Percentiles rank a stretch among this genome's conserved stretches.
phyloP scores from a whole-genome alignment of 2,113 vertebrate species.

The Seriola rivoliana region DNA sequence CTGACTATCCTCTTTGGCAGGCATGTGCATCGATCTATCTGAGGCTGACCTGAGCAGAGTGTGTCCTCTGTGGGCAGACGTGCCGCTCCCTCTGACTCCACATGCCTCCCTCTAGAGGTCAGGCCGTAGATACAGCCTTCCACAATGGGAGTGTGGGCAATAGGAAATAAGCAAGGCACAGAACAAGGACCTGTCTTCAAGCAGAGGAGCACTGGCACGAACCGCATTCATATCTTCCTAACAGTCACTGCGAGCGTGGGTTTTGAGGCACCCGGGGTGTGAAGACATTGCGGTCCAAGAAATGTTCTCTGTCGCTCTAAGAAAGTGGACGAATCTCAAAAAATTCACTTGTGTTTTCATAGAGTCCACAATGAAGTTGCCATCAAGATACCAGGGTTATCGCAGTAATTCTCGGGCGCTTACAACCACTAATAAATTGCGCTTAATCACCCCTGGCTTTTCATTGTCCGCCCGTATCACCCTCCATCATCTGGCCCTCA shows the following conservation, averaged over 20 bases:
- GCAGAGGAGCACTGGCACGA: conserved; percentile 21
- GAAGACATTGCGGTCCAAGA: conserved; percentile 14
- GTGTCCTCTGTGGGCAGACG: conserved; percentile 41
- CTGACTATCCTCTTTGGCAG: conserved; percentile 15
- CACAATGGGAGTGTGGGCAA: conserved; percentile 53
- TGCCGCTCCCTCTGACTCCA: conserved; percentile 36
- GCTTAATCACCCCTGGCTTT: conserved; percentile 37
- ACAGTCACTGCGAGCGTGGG: conserved; percentile 40
- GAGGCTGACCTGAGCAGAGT: background rate
- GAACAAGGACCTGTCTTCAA: conserved; percentile 58
- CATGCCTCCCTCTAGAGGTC: conserved; percentile 66
- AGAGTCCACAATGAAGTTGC: background rate
- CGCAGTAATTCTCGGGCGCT: conserved; percentile 26
- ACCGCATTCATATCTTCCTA: conserved; percentile 23
- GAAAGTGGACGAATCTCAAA: background rate
- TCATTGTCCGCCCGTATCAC: conserved; percentile 51
- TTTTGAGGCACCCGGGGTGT: conserved; percentile 11
- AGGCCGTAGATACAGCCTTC: conserved; percentile 33
- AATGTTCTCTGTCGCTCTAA: background rate
- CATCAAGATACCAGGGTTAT: conserved; percentile 28
- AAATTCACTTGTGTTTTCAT: conserved; percentile 19
- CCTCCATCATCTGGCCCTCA: conserved; percentile 54
- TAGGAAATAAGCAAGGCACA: conserved; percentile 47
- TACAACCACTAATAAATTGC: conserved; percentile 61
- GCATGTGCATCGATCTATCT: conserved; percentile 1